Percentiles rank a stretch among this genome's conserved stretches.
Conservation (phyloP, 2,113 vertebrate species). For the Alligator mississippiensis region DNA sequence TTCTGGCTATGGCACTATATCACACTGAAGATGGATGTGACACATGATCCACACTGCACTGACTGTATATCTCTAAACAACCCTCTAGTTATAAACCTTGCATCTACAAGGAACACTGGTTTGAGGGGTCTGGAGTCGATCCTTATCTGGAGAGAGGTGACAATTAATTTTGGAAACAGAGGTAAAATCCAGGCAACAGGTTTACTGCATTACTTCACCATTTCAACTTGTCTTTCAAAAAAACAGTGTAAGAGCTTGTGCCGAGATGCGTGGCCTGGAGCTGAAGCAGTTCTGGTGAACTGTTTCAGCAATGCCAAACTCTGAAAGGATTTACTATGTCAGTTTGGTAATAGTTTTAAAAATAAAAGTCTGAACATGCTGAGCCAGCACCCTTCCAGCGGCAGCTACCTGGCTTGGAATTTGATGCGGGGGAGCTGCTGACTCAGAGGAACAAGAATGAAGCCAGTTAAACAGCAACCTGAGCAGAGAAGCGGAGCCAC, state of each 20-base stretch:
- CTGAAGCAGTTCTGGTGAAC: background rate
- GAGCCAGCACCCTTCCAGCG: too few relatives aligned
- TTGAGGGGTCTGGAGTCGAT: background rate
- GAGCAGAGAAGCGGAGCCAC: background rate
- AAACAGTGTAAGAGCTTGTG: background rate
- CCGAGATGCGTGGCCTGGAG: background rate
- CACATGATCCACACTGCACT: background rate
- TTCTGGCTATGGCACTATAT: background rate
- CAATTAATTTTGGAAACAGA: background rate
- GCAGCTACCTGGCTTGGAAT: background rate
- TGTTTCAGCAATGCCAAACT: background rate
- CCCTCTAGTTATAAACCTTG: background rate
- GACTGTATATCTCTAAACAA: background rate
- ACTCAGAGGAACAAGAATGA: background rate
- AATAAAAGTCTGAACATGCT: background rate
- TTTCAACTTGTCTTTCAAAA: background rate
- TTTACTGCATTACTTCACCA: background rate
- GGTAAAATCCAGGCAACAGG: background rate
- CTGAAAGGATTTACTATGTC: background rate
- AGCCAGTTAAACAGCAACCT: background rate
- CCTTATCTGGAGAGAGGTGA: rapidly evolving
- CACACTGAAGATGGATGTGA: background rate
- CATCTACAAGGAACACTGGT: rapidly evolving
- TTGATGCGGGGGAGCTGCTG: background rate
- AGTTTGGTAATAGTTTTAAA: background rate